Percentiles rank a stretch among this genome's conserved stretches.
phyloP scores from a whole-genome alignment of 2,888 invertebrate species.

The Tenthredo amoena region DNA sequence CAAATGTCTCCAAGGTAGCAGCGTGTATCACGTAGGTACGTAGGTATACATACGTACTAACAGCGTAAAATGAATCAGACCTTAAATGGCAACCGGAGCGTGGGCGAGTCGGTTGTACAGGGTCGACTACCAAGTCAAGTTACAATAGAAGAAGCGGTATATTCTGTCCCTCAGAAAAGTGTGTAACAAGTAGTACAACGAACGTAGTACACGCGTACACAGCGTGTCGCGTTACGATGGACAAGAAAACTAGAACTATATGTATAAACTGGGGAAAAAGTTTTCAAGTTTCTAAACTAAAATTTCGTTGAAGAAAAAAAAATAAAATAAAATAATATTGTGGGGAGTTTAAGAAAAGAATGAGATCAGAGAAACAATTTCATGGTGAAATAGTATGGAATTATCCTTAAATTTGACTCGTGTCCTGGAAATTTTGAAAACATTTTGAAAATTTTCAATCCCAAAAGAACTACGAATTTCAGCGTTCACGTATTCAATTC shows the following conservation, averaged over 20 bases:
- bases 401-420: too few relatives aligned
- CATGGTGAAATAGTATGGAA: too few relatives aligned
- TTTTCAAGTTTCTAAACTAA: neutral
- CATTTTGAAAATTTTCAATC: too few relatives aligned
- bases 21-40: neutral
- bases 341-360: too few relatives aligned
- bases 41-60: neutral
- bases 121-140: slow-evolving; percentile 34
- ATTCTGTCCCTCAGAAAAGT: neutral
- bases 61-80: slow-evolving; percentile 58
- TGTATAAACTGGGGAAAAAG: neutral
- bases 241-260: neutral
- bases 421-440: too few relatives aligned
- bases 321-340: too few relatives aligned
- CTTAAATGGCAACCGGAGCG: slow-evolving; percentile 58
- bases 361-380: too few relatives aligned
- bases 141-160: neutral
- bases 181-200: slow-evolving; percentile 16
- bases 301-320: neutral
- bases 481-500: too few relatives aligned
- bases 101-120: slow-evolving; percentile 57
- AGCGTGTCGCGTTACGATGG: neutral
- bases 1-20: neutral
- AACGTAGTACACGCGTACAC: neutral
- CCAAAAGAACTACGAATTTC: too few relatives aligned